Base-by-base conservation (phyloP, 1,140 invertebrate species). In the Phthorimaea operculella region DNA sequence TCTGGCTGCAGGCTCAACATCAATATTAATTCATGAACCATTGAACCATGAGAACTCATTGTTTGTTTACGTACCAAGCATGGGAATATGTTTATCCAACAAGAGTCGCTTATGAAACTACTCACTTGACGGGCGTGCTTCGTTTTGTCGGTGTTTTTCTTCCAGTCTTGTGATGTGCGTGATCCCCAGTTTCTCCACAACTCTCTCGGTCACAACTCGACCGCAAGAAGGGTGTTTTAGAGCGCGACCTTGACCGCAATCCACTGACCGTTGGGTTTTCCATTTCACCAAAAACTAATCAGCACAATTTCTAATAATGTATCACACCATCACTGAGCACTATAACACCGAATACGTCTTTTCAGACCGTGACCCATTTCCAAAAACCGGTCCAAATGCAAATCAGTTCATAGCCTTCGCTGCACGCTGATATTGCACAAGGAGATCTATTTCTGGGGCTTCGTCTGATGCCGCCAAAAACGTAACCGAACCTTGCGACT, bases 221-320 rank as follows among this genome's bases (percentile, higher is more conserved):
- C 56, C 83, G 83, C 44, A 88, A 64, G 67, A 89, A 89, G 57
- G 89, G 89, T 60, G 89, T 90, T 66, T 87, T 89, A 17, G 89
- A 90, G 51, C 89, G 86, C 60, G 89, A 90, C 74, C 89, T 87
- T 72, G 82, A 86, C 71, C 87, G 77, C 66, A 85, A 73, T 76
- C 64, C 81, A 59, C 63, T 64, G 62, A 82, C 75, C 33, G 75
- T 72, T 55, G 74, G 68, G 54, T 83, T 79, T 57, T 85, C 80
- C 83, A 85, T 85, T 34, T 34, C 73, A 58, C 44, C 33, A 51
- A 39, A 54, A 64, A 44, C 45, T 51, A 48, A 42, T 49, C 51
- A 66, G 48, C 58, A 54, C 50, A 54, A 55, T 55, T 51, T 59
- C 57, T 60, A 73, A n/a, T n/a, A n/a, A 59, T 60, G 54, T 47